These are phyloP conservation scores for Podarcis muralis DNA, from an alignment of 2,113 vertebrate genomes.

Conservation along the genomic window DNA sequence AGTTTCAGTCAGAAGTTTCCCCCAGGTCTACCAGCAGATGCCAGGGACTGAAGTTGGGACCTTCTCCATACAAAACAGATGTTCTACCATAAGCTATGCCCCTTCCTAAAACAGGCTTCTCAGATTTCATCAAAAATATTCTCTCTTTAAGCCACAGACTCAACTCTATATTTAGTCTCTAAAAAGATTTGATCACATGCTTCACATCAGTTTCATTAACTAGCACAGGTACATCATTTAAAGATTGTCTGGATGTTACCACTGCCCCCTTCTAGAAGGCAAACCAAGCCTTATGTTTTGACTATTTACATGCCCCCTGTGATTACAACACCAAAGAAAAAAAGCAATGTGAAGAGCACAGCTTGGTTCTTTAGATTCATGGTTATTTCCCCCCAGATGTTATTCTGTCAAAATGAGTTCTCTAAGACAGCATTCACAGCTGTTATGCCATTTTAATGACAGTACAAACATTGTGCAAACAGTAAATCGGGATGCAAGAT, in stretches of 20 bases:
- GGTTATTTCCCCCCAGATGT: background rate
- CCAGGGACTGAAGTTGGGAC: too few relatives aligned
- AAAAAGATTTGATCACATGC: background rate
- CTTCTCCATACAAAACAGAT: too few relatives aligned
- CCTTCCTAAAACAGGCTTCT: too few relatives aligned
- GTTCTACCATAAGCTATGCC: too few relatives aligned
- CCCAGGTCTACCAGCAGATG: too few relatives aligned
- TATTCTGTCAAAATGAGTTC: conserved; percentile 12
- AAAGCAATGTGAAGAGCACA: background rate
- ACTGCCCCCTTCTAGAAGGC: background rate
- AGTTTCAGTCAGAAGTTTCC: too few relatives aligned
- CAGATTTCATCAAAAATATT: background rate
- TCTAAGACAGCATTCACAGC: background rate
- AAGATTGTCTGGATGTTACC: background rate
- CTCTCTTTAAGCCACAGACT: background rate
- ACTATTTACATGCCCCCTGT: background rate
- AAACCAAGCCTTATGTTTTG: background rate
- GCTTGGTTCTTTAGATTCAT: background rate
- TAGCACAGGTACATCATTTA: background rate
- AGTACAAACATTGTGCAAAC: conserved; percentile 17
- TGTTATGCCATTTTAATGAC: background rate
- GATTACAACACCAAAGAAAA: background rate
- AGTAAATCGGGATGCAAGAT: background rate
- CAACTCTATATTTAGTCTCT: background rate
- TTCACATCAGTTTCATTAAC: background rate